These are phyloP conservation scores for Apocheima hispidaria DNA, from an alignment of 2,888 invertebrate genomes.

Conservation along the genomic window DNA sequence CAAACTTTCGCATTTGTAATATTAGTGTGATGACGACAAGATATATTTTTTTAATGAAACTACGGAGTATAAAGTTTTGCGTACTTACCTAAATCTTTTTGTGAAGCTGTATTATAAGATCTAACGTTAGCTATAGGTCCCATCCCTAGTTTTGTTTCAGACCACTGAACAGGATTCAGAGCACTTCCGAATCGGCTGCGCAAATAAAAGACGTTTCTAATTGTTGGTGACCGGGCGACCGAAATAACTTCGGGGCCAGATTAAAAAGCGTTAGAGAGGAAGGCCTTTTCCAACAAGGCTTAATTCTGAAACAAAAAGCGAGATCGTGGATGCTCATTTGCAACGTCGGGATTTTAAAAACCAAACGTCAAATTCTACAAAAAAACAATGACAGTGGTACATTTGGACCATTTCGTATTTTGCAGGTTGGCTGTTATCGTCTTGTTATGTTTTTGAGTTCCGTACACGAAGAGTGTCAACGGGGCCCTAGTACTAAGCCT, in stretches of 20 bases:
- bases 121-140: background rate
- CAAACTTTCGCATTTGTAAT: too few species aligned
- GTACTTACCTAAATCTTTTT: too few species aligned
- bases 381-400: too few species aligned
- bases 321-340: constrained; percentile 6
- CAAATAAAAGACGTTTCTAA: constrained; percentile 21
- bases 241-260: constrained; percentile 13
- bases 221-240: constrained; percentile 17
- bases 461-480: too few species aligned
- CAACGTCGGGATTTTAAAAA: background rate
- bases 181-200: constrained; percentile 13
- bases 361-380: background rate
- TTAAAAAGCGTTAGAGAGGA: constrained; percentile 14
- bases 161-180: constrained; percentile 11
- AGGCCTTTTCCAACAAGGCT: constrained; percentile 14
- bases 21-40: too few species aligned
- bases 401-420: too few species aligned
- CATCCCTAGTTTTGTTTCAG: constrained; percentile 4
- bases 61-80: background rate
- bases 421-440: too few species aligned
- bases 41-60: too few species aligned
- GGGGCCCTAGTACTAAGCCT: too few species aligned
- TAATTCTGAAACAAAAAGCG: constrained; percentile 4
- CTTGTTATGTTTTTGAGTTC: too few species aligned
- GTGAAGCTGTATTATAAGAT: too few species aligned